Percentiles rank a stretch among this genome's conserved stretches.
These are phyloP conservation scores for Caprella mutica DNA, from an alignment of 2,888 invertebrate species.

Conservation along the genomic window DNA sequence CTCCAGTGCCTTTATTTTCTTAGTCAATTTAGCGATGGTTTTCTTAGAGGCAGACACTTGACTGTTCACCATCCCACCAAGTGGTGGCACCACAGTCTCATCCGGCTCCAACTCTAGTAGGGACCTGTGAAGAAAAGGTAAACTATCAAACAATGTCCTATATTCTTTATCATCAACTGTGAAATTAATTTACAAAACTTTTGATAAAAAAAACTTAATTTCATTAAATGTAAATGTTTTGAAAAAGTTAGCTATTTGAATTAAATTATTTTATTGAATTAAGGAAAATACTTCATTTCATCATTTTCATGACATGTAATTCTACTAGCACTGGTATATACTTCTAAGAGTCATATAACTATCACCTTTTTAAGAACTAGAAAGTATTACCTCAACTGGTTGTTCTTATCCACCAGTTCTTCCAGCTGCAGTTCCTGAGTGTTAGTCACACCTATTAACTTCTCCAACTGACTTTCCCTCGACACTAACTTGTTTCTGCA, in stretches of 20 bases:
- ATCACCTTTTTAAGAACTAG: too few species aligned
- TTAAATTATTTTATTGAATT: too few species aligned
- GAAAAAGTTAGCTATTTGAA: too few species aligned
- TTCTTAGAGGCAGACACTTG: constrained; percentile 24
- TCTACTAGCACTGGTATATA: too few species aligned
- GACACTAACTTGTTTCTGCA: constrained; percentile 54
- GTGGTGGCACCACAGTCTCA: constrained; percentile 16
- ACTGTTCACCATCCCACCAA: constrained; percentile 14
- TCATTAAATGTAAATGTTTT: too few species aligned
- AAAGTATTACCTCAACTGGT: constrained; percentile 40
- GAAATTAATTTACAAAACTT: too few species aligned
- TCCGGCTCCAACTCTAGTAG: constrained; percentile 25
- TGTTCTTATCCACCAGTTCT: constrained; percentile 61
- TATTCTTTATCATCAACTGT: too few species aligned
- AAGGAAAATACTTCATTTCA: too few species aligned
- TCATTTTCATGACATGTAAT: too few species aligned
- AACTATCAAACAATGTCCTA: too few species aligned
- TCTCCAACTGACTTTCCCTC: constrained; percentile 62
- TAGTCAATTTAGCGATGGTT: constrained; percentile 18
- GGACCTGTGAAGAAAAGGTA: constrained; percentile 16
- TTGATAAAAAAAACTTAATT: too few species aligned
- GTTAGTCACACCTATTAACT: constrained; percentile 64
- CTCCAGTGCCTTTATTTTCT: constrained; percentile 18
- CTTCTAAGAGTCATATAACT: too few species aligned
- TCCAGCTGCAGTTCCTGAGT: constrained; percentile 54